Evolutionary conservation across 2,888 invertebrate genomes (phyloP).

Genomic region (Cheilosia impressa): DNA sequence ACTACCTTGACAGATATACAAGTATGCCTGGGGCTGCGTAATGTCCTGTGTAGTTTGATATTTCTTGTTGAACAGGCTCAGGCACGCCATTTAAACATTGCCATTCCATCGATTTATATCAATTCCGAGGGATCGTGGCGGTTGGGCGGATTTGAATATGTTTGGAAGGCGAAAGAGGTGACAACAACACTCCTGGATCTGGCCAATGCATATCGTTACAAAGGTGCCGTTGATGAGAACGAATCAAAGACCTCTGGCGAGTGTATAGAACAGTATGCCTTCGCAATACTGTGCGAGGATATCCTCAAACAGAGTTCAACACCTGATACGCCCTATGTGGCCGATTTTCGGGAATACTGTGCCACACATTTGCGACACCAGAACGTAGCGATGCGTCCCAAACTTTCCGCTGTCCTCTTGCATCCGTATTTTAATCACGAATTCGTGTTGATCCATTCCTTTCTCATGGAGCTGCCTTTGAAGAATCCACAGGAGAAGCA

Average conservation of each 20-base stretch:
- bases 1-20: conserved; percentile 89
- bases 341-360: conserved; percentile 89
- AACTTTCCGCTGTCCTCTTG: conserved; percentile 87
- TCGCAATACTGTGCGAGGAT: conserved; percentile 90
- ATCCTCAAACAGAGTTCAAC: conserved; percentile 84
- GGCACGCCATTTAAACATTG: conserved; percentile 93
- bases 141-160: conserved; percentile 92
- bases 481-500: conserved; percentile 91
- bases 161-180: conserved; percentile 88
- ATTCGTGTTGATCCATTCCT: conserved; percentile 92
- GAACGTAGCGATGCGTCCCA: conserved; percentile 87
- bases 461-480: conserved; percentile 91
- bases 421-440: conserved; percentile 94
- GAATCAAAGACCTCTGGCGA: conserved; percentile 85
- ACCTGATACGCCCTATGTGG: conserved; percentile 88
- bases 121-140: conserved; percentile 94
- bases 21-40: conserved; percentile 93
- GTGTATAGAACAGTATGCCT: conserved; percentile 91
- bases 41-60: conserved; percentile 90
- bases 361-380: conserved; percentile 88
- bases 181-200: conserved; percentile 88
- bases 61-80: conserved; percentile 93
- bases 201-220: conserved; percentile 88
- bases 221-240: conserved; percentile 89
- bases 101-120: conserved; percentile 91